Evolutionary conservation across 2,113 vertebrate genomes (phyloP), one percentile per base, ranked within the genome.

Genomic region (Crotalus tigris): DNA sequence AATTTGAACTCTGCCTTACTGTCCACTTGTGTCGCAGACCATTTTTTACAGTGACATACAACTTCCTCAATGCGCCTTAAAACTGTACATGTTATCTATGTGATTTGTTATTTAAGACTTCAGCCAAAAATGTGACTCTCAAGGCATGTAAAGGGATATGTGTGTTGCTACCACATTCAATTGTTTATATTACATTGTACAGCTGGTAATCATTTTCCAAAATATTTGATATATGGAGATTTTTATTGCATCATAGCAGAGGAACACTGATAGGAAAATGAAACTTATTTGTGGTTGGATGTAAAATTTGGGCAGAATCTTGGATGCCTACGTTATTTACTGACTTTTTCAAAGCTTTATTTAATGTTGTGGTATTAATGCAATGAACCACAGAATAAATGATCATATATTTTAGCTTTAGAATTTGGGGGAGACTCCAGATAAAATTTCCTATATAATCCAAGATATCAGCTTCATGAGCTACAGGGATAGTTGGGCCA

Each of bases 61-160:
- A 94, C 97, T 97, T 98, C 97, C 95, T 97, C 98, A 98, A 96
- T 93, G 97, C 98, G 98, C 98, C 98, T 98, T 98, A 98, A 93
- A 81, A 97, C 95, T 96, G 95, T 96, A 96, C 96, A 97, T 97
- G 96, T 92, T 96, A 97, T 96, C 95, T 97, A 92, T 96, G 96
- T 96, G 39, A 96, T 96, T 97, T 69, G 51, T 97, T 97, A 97
- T 98, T 93, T 95, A 96, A 95, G 93, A 97, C 94, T 95, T 97
- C 95, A 95, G 95, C 96, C 95, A 92, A 95, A 96, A 97, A 96
- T 92, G 94, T 94, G 87, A 97, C 95, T 96, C 88, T 94, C 94
- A 94, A 96, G 96, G 94, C 95, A 93, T 90, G 91, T 95, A 95
- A 93, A 93, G 89, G 94, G 96, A 95, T 96, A 96, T 96, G 93